Conservation (phyloP, 2,888 invertebrate genomes). For the Caenorhabditis panamensis region DNA sequence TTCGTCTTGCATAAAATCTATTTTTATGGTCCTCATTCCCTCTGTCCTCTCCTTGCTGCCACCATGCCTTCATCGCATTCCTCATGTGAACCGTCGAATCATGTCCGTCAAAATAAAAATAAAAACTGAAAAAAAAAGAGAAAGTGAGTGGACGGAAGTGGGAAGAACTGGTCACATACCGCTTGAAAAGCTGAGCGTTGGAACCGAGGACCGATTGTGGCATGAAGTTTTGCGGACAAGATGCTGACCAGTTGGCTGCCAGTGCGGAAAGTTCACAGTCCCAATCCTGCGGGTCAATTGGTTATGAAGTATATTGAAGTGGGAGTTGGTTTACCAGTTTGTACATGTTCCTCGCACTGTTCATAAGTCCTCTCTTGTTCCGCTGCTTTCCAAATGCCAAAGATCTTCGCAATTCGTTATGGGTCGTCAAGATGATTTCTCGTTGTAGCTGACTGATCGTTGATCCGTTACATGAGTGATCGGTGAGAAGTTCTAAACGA, state of each 20-base stretch:
- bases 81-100: slow-evolving; percentile 60
- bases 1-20: slow-evolving; percentile 54
- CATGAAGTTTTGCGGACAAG: slow-evolving; percentile 61
- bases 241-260: slow-evolving; percentile 57
- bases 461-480: slow-evolving; percentile 52
- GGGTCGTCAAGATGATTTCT: slow-evolving; percentile 63
- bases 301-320: no score
- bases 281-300: slow-evolving; percentile 55
- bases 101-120: slow-evolving; percentile 61
- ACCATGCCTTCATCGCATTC: slow-evolving; percentile 66
- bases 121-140: slow-evolving; percentile 58
- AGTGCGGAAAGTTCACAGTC: slow-evolving; percentile 60
- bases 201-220: slow-evolving; percentile 59
- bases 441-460: slow-evolving; percentile 52
- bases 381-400: slow-evolving; percentile 63
- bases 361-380: slow-evolving; percentile 64
- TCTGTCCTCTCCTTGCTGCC: slow-evolving; percentile 64
- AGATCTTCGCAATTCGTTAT: slow-evolving; percentile 64
- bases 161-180: slow-evolving; percentile 44
- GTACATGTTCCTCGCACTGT: slow-evolving; percentile 67
- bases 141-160: neutral
- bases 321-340: slow-evolving; percentile 58
- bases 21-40: slow-evolving; percentile 64
- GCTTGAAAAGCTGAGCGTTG: slow-evolving; percentile 66
- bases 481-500: slow-evolving; percentile 52